A percentile compares a stretch with the other conserved stretches of the same genome.
These are phyloP conservation scores for Ctenopoma multispine DNA, from an alignment of 2,797 vertebrate species.

Conservation along the genomic window DNA sequence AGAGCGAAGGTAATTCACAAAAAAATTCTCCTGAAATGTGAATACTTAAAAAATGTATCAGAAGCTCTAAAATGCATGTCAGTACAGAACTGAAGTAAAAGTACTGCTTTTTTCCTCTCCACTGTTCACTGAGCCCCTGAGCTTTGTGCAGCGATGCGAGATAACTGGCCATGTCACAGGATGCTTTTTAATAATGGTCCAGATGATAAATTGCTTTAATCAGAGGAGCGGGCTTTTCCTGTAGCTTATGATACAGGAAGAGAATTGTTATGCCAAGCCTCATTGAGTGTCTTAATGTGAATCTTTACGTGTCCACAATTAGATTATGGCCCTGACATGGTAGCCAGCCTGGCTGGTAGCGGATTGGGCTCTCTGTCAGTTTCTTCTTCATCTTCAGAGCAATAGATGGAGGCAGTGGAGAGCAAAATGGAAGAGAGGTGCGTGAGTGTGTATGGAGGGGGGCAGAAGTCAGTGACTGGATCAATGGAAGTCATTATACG, in stretches of 20 bases:
- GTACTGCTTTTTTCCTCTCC: not conserved
- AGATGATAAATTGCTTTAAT: constrained; percentile 90
- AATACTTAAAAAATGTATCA: too few species aligned
- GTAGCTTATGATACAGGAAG: constrained; percentile 87
- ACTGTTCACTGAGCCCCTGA: not conserved
- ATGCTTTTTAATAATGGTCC: constrained; percentile 74
- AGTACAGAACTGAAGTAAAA: not conserved
- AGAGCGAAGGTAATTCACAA: too few species aligned
- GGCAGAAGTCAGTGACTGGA: constrained; percentile 58
- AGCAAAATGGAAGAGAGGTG: constrained; percentile 38
- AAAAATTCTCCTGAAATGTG: too few species aligned
- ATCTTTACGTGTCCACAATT: constrained; percentile 88
- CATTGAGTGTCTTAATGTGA: constrained; percentile 90
- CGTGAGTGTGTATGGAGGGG: constrained; percentile 13
- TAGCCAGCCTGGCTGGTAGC: constrained; percentile 12
- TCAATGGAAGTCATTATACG: constrained; percentile 74
- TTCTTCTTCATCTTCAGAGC: constrained; percentile 41
- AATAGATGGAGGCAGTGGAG: constrained; percentile 26
- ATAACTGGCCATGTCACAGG: constrained; percentile 66
- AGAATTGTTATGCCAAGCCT: constrained; percentile 88
- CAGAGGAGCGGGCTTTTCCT: constrained; percentile 79
- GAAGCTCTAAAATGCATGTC: not conserved
- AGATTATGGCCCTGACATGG: constrained; percentile 78
- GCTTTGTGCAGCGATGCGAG: constrained; percentile 51
- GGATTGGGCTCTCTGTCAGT: constrained; percentile 18